A percentile compares a stretch with the other conserved stretches of the same genome.
phyloP scores from a whole-genome alignment of 2,113 vertebrate species.

The Syngnathus floridae region DNA sequence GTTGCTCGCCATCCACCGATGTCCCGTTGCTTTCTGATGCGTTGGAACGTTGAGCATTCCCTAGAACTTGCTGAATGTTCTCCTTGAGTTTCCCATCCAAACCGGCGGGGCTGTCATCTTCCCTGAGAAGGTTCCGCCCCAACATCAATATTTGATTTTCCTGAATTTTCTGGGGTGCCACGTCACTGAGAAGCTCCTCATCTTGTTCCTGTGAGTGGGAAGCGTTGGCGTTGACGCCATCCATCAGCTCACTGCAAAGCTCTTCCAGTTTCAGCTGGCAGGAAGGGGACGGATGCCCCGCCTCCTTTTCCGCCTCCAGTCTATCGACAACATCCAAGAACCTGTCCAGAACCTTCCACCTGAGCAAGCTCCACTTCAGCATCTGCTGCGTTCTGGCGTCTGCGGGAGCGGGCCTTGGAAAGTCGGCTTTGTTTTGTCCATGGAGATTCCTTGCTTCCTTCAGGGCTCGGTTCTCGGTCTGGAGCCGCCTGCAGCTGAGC shows the following conservation, averaged over 20 bases:
- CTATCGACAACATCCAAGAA: constrained; percentile 41
- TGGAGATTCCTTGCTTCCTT: constrained; percentile 14
- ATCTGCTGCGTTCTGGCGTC: constrained; percentile 27
- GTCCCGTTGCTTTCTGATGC: background rate
- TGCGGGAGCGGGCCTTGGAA: constrained; percentile 1
- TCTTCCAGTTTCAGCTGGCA: constrained; percentile 45
- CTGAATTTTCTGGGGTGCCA: constrained; percentile 22
- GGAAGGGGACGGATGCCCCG: background rate
- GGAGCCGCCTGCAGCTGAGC: constrained; percentile 29
- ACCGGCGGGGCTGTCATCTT: background rate
- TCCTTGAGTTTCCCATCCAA: background rate
- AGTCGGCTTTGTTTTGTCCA: constrained; percentile 18
- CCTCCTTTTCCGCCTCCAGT: constrained; percentile 24
- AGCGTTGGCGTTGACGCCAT: background rate
- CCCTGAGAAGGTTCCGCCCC: constrained; percentile 20
- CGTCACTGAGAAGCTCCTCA: constrained; percentile 19
- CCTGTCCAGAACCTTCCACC: constrained; percentile 40
- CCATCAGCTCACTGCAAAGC: constrained; percentile 47
- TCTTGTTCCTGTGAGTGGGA: constrained; percentile 11
- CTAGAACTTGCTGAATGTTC: constrained; percentile 6
- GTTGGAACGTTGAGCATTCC: background rate
- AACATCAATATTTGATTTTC: constrained; percentile 45
- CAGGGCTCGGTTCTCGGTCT: constrained; percentile 25
- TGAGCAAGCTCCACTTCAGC: constrained; percentile 28
- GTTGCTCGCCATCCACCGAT: background rate